Conservation (phyloP, 2,113 vertebrate genomes). For the Indri indri region DNA sequence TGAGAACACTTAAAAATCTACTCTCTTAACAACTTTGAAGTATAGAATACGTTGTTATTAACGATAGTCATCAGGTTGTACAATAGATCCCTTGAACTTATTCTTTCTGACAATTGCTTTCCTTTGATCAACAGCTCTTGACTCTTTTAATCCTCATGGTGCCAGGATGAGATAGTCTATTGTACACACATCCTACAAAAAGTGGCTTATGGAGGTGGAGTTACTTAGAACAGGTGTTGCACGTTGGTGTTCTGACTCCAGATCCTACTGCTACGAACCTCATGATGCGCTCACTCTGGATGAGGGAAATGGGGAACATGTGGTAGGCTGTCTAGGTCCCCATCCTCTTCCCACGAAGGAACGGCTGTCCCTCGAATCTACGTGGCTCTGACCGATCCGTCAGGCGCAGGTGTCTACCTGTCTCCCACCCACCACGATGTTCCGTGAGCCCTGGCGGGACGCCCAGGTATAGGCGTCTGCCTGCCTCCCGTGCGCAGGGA, state of each 20-base stretch:
- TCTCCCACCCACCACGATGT: background rate
- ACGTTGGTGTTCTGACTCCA: rapidly evolving
- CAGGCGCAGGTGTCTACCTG: background rate
- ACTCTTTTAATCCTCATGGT: background rate
- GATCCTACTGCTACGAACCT: background rate
- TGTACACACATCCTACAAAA: rapidly evolving
- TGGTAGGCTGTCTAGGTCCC: background rate
- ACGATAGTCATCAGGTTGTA: background rate
- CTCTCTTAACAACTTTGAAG: background rate
- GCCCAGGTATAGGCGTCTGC: background rate
- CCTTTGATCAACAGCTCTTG: too few relatives aligned
- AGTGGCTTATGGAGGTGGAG: background rate
- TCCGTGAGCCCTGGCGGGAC: background rate
- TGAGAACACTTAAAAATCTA: background rate
- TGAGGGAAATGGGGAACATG: rapidly evolving
- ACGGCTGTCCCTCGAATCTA: background rate
- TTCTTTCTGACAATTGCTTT: background rate
- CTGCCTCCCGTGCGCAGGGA: too few relatives aligned
- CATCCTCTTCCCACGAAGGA: background rate
- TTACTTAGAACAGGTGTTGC: background rate
- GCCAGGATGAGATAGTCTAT: background rate
- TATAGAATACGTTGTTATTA: too few relatives aligned
- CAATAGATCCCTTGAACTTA: background rate
- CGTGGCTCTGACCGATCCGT: too few relatives aligned
- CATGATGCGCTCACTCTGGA: rapidly evolving